Base-by-base conservation (phyloP, 1,140 invertebrate genomes). In the Galendromus occidentalis region DNA sequence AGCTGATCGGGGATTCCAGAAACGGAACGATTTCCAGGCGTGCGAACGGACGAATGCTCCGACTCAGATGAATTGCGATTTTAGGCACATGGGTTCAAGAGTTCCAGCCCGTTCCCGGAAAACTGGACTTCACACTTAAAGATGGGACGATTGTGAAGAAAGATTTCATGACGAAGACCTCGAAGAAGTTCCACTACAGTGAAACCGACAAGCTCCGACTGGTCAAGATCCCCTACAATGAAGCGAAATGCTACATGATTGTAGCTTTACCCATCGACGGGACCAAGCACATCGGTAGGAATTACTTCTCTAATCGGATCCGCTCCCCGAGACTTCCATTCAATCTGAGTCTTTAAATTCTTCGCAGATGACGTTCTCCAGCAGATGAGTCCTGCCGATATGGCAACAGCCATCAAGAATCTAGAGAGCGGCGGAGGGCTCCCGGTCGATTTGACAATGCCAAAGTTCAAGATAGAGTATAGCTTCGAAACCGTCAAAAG, bases 381-480 rank as follows among this genome's bases (percentile, higher is more conserved):
- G 51, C 17, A 59, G 51, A 14, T 59, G 20, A 59, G n/a, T 2
- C 6, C 51, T 14, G 51, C 51, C 9, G 51, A 59, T 6, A 18
- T 59, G 51, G 51, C 51, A 6, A 1, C 25, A 22, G 51, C 51
- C 2, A 22, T 59, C 14, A 33, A 59, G 1, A 22, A 66, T 1
- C n/a, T 67, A 18, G 9, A 33, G 1, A 42, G 47, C 33, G 42
- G 66, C 45, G 14, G 9, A 2, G 7, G 18, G 7, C 66, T 12
- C 14, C 65, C 70, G 33, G 70, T 72, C 14, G 29, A 44, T 2
- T 65, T 74, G 14, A 42, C 33, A 1, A 55, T 75, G 28, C 73
- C 73, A 0, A 70, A 69, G 47, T 74, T 74, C 66, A 69, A 69
- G 20, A 9, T 73, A 0, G 69, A 71, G 47, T 67, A 66, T 22